Base-by-base conservation (phyloP, 2,113 vertebrate species). In the Cercopithecus mona region DNA sequence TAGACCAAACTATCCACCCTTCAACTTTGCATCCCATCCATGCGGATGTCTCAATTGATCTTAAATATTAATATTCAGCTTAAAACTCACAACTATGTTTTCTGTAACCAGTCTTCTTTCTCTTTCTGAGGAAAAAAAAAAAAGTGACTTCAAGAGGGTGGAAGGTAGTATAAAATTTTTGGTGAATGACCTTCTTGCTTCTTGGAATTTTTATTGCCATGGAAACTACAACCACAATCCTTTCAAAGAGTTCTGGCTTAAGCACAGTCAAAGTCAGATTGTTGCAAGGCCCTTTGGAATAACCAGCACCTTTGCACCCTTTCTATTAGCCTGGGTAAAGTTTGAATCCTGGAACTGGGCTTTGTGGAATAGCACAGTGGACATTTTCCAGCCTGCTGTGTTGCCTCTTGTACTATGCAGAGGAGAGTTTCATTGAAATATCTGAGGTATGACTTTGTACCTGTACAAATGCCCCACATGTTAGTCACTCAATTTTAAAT, bases 141-240 rank as follows among this genome's bases (percentile, higher is more conserved):
- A 68, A 85, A 50, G 0, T 66, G 27, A 82, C 52, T 50, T 91
- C 59, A 66, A 81, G 43, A 96, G 5, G 38, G 27, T 25, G 73
- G 45, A 93, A 68, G 2, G 0, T 72, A 30, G 38, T 70, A 48
- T 50, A 75, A 90, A n/a, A 83, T 55, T 80, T 79, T 64, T n/a
- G 16, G 30, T 76, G 23, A 79, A 48, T 90, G n/a, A 3, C 7
- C 85, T 97, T 48, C 25, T 92, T 94, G 16, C 23, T 43, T 57
- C 90, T 93, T 43, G 79, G 52, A 85, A 88, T 96, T 84, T 27
- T 95, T 4, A 72, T 86, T 86, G 68, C 50, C 50, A 22, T 81
- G 50, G 72, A 92, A 80, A 81, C 13, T 45, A 50, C 32, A 85
- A 32, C 55, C 61, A 85, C 5, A 76, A 30, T 55, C 48, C 7